A percentile compares a stretch with the other conserved stretches of the same genome.
Conservation (phyloP, 2,797 vertebrate species). For the Xiphorhynchus erythropygius region DNA sequence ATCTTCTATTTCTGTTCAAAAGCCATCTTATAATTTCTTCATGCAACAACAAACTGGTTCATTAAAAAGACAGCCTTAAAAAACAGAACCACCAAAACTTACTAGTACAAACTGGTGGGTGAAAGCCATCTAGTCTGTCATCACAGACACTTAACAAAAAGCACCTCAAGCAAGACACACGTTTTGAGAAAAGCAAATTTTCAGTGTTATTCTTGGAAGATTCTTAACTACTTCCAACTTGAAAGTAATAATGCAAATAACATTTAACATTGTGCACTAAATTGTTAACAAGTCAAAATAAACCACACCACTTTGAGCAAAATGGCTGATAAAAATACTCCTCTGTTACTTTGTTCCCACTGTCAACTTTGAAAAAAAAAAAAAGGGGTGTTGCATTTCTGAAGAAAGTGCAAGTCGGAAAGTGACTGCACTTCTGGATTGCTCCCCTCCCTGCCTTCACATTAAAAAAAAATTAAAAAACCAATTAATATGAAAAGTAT, state of each 20-base stretch:
- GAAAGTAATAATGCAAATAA: background rate
- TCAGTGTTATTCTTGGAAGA: background rate
- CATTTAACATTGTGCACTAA: background rate
- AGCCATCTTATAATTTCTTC: background rate
- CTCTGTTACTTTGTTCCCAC: background rate
- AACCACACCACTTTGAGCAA: background rate
- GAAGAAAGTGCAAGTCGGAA: background rate
- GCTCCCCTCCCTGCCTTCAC: background rate
- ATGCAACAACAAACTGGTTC: background rate
- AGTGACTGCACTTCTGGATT: background rate
- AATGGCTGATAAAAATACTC: background rate
- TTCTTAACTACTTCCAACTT: background rate
- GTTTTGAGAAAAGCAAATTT: background rate
- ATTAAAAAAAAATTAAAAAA: background rate
- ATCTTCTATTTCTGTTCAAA: background rate
- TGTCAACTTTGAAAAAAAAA: background rate
- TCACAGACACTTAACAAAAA: background rate
- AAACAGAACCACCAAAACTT: background rate
- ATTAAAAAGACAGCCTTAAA: rapidly evolving
- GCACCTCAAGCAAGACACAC: background rate
- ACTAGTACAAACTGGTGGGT: background rate
- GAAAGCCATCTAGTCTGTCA: background rate
- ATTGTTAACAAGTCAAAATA: background rate
- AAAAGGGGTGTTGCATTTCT: background rate
- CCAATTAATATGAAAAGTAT: background rate